A percentile compares a stretch with the other conserved stretches of the same genome.
Conservation (phyloP, 2,113 vertebrate species). For the Cavia porcellus region DNA sequence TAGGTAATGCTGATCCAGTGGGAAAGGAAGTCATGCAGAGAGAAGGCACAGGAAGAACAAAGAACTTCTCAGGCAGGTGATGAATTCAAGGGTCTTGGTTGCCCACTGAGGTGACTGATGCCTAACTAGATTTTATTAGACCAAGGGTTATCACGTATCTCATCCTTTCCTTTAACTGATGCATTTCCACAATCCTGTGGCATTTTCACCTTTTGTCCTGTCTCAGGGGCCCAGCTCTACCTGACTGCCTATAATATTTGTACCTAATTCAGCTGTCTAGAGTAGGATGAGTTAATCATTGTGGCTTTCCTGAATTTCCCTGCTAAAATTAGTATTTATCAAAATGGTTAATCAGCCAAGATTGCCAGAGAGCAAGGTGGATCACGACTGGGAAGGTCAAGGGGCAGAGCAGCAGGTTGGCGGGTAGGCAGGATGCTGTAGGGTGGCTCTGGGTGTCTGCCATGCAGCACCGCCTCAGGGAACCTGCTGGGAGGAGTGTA, state of each 20-base stretch:
- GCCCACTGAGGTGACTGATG: not conserved
- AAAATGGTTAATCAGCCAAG: not conserved
- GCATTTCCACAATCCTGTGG: not conserved
- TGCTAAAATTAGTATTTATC: not conserved
- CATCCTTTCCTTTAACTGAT: not conserved
- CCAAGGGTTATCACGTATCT: not conserved
- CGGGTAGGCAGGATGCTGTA: not conserved
- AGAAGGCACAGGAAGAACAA: not conserved
- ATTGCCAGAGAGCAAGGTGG: not conserved
- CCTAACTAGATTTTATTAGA: not conserved
- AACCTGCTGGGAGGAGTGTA: not conserved
- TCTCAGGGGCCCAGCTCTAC: not conserved
- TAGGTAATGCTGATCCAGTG: not conserved
- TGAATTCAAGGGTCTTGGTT: not conserved
- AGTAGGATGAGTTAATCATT: not conserved
- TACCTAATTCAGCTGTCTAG: not conserved
- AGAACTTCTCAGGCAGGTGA: not conserved
- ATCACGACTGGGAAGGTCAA: not conserved
- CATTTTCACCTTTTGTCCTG: not conserved
- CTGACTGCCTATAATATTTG: not conserved
- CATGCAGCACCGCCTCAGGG: not conserved
- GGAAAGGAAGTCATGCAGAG: not conserved
- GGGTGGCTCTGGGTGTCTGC: accelerated
- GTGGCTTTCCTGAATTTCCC: not conserved
- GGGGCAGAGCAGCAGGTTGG: not conserved